phyloP scores from a whole-genome alignment of 2,888 invertebrate genomes.

The Shargacucullia verbasci region DNA sequence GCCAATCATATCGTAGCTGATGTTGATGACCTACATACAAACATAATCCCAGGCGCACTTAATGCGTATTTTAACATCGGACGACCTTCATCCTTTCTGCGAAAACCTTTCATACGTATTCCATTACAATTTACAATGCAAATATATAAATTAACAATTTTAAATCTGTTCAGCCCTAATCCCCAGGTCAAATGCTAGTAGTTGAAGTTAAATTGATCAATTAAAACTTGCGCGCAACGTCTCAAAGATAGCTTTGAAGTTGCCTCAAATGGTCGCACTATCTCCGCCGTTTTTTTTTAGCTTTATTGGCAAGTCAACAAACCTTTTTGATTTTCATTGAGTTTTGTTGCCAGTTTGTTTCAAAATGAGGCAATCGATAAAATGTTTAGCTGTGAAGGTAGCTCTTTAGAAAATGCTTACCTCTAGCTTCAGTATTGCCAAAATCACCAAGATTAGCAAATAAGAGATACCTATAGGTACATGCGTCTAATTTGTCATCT shows the following conservation, averaged over 20 bases:
- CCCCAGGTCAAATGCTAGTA: conserved; percentile 66
- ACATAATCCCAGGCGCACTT: no score
- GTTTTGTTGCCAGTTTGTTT: no score
- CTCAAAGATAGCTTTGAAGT: conserved; percentile 63
- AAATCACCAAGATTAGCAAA: no score
- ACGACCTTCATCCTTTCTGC: background rate
- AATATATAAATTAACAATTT: conserved; percentile 14
- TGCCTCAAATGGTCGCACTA: conserved; percentile 44
- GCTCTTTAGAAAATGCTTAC: no score
- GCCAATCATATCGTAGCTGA: no score
- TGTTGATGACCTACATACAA: no score
- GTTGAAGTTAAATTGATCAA: conserved; percentile 85
- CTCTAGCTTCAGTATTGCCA: no score
- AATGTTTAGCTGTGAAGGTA: no score
- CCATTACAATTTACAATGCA: conserved; percentile 12
- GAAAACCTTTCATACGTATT: background rate
- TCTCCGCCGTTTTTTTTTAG: conserved; percentile 14
- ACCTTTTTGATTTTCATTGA: conserved; percentile 13
- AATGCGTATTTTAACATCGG: no score
- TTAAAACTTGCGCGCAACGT: conserved; percentile 76
- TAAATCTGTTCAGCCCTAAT: conserved; percentile 60
- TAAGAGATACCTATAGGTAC: no score
- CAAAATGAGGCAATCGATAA: no score
- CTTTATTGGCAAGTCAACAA: conserved; percentile 7
- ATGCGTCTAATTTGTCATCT: no score